Evolutionary conservation across 1,140 invertebrate species (phyloP), one percentile per base, ranked within the genome.

Genomic region (Eubasilissa regina): DNA sequence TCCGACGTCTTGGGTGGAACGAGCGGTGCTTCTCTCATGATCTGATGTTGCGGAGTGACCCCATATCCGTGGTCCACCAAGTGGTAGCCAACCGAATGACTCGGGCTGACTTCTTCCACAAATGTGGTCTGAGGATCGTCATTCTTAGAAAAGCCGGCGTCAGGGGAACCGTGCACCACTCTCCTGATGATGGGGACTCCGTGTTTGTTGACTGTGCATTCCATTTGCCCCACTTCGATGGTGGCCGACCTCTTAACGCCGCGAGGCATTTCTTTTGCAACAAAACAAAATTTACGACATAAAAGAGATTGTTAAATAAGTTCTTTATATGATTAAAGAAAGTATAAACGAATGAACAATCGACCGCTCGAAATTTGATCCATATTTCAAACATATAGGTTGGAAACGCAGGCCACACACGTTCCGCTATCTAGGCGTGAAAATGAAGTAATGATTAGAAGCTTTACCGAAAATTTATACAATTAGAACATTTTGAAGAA

Each of bases 61-160:
- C 94, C 94, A 88, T 95, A 96, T 77, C 94, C 95, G 86, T 96
- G 95, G 88, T 96, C 95, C 79, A 95, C 90, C 79, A 96, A 90
- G 87, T 96, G 95, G 68, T 93, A 93, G 87, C 92, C 94, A 79
- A 93, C 88, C 79, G 87, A 84, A 84, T 88, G 87, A 83, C 85
- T 86, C 74, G 92, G 83, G 87, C 89, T 87, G 85, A 89, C 86
- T 64, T 89, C 85, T 83, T 79, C 80, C 17, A 87, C 82, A 80
- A 87, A 84, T 78, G 87, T 88, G 83, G 86, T 87, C 44, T 86
- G 86, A 84, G 86, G 84, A 80, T 87, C 86, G 35, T 56, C 25
- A 85, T 87, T 87, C 84, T 86, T 86, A 84, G 85, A 85, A 84
- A 86, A 87, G 83, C 86, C 85, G 80, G 86, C 85, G 86, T 87